Base-by-base conservation (phyloP, 2,113 vertebrate species). In the Cervus canadensis region DNA sequence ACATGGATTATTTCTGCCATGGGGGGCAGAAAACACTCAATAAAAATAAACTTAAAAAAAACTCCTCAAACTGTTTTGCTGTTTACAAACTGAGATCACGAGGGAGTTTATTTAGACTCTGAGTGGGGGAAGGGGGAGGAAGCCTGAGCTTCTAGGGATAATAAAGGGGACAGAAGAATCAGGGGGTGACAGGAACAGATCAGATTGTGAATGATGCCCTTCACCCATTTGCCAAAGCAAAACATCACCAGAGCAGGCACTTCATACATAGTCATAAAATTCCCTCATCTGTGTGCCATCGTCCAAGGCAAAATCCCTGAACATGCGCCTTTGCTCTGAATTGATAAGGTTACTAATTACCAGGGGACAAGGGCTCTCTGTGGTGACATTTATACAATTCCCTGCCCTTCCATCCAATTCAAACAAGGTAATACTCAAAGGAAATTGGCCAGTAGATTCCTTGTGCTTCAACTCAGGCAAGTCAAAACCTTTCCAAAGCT, bases 271-370 rank as follows among this genome's bases (percentile, higher is more conserved):
- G 67, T 91, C 85, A 97, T 62, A 60, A 56, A 87, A 88, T n/a
- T 62, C 56, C 82, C 95, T 98, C 93, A 91, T 91, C 93, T 60
- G 23, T 93, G 91, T 60, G 96, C 91, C 43, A 45, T 64, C 94
- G 85, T 97, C 93, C 79, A 89, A 94, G 89, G 79, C 86, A 26
- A 83, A 93, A 74, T 95, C 95, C 89, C 89, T 48, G 59, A 74
- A 91, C 90, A 89, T 67, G 91, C 84, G 96, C 97, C 96, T 96
- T 97, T 94, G 95, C 96, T 96, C 93, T 89, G 78, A 91, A 94
- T 85, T 97, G 97, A 98, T 98, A 98, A 98, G 97, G 97, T 98
- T 97, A 98, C 96, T 98, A 96, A 97, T 97, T 96, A 97, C 93
- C 98, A 97, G 83, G 97, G 97, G 97, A 98, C 93, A 93, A 95